Percentiles rank a stretch among this genome's conserved stretches.
phyloP scores from a whole-genome alignment of 2,888 invertebrate genomes.

The Metallyticus violacea region DNA sequence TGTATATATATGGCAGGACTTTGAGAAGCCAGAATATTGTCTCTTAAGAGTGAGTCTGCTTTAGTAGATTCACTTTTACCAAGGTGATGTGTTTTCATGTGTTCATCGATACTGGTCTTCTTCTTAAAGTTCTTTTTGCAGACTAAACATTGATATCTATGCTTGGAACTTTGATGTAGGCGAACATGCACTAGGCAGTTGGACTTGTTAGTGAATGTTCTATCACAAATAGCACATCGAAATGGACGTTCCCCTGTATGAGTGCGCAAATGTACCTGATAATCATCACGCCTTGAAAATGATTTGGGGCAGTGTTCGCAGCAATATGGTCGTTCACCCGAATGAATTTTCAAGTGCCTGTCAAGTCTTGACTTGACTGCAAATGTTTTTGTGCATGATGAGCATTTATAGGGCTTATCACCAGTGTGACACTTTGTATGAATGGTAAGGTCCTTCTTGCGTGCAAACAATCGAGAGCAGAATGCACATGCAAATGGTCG shows the following conservation, averaged over 20 bases:
- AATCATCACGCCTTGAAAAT: slow-evolving; percentile 29
- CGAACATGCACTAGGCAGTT: slow-evolving; percentile 29
- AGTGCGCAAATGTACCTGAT: slow-evolving; percentile 21
- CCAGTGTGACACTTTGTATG: slow-evolving; percentile 30
- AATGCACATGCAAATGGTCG: slow-evolving; percentile 30
- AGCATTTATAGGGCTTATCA: slow-evolving; percentile 31
- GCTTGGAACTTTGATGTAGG: slow-evolving; percentile 18
- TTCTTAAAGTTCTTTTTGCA: slow-evolving; percentile 1
- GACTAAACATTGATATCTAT: background rate
- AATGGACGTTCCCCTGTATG: slow-evolving; percentile 32
- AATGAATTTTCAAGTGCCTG: slow-evolving; percentile 26
- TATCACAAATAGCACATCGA: slow-evolving; percentile 21
- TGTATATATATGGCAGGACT: background rate
- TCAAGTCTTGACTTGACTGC: slow-evolving; percentile 31
- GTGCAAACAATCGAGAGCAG: slow-evolving; percentile 27
- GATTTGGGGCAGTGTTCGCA: slow-evolving; percentile 27
- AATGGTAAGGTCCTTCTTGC: slow-evolving; percentile 31
- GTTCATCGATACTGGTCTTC: slow-evolving; percentile 9
- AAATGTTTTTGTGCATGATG: slow-evolving; percentile 25
- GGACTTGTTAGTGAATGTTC: slow-evolving; percentile 26
- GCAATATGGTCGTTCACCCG: slow-evolving; percentile 24
- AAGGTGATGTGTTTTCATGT: background rate
- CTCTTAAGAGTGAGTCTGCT: background rate
- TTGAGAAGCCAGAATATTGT: background rate
- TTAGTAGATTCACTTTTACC: background rate